Evolutionary conservation across 2,797 vertebrate genomes (phyloP), one percentile per base, ranked within the genome.

Genomic region (Menidia menidia): DNA sequence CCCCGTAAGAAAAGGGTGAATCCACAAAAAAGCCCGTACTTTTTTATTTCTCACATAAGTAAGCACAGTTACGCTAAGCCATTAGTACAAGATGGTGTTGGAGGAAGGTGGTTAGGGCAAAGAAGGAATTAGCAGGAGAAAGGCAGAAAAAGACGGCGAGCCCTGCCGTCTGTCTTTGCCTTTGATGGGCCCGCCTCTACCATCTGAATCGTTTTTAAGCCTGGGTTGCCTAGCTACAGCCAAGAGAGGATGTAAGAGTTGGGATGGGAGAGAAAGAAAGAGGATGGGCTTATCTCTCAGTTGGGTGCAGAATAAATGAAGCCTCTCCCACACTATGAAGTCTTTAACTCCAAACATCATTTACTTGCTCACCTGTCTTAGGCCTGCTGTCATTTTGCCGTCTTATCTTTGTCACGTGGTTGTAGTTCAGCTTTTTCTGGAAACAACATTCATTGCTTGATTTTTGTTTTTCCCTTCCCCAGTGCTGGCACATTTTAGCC

Each of bases 171-270:
- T 67, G 74, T 69, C 75, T 82, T 51, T 75, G 44, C 64, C 83
- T 89, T 92, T 92, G 90, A 90, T 88, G 83, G 81, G 58, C 60
- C 70, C 71, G 80, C 79, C 81, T 86, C 76, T 77, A 45, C 80
- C 70, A 81, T 83, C 84, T 60, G 69, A 88, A 44, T 78, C 68
- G 57, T 88, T 91, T 25, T 90, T 73, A 88, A 89, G 84, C 75
- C 64, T 13, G 73, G 30, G 90, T 93, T 92, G 90, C 92, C 86
- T 93, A 71, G 91, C 58, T 87, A 92, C 92, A 63, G 76, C 1
- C 69, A 87, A 78, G 68, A 59, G 84, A 87, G 64, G 83, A 81
- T 85, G 80, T 58, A 66, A 78, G 60, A 73, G 60, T 60, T 67
- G 81, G 82, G 80, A 77, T 53, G 62, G 60, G 59, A 64, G 73